Evolutionary conservation across 2,113 vertebrate genomes (phyloP).

Genomic region (Pandion haliaetus): DNA sequence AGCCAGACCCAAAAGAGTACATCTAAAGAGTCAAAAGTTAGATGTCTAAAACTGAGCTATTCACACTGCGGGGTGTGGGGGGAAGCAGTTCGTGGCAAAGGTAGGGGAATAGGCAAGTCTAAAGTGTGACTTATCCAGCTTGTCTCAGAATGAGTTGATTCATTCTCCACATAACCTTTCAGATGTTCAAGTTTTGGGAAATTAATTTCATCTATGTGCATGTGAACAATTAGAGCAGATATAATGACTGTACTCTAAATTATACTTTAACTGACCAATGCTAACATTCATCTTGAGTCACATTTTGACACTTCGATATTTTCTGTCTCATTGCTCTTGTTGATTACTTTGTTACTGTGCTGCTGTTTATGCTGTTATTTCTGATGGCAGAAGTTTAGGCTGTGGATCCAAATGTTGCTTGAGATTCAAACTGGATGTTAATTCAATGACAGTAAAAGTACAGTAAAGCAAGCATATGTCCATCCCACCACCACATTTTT

Average conservation of each 20-base stretch:
- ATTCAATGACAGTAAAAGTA: neutral
- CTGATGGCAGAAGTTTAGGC: neutral
- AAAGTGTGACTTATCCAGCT: neutral
- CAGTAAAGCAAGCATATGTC: neutral
- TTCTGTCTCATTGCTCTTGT: neutral
- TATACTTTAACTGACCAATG: neutral
- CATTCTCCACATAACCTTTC: neutral
- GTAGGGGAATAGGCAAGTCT: neutral
- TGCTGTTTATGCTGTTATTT: neutral
- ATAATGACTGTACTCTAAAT: neutral
- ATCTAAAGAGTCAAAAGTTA: neutral
- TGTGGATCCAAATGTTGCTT: neutral
- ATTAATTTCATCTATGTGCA: neutral
- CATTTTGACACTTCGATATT: neutral
- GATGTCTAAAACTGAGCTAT: neutral
- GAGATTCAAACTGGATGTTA: neutral
- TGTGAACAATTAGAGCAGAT: neutral
- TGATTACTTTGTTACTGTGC: neutral
- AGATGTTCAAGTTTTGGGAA: neutral
- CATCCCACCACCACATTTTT: neutral
- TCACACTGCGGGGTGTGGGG: neutral
- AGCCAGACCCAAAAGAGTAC: neutral
- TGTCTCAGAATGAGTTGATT: neutral
- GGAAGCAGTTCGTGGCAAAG: neutral
- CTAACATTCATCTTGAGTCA: neutral